These are phyloP conservation scores for Chrysolina oricalcia DNA, from an alignment of 2,888 invertebrate genomes.

Conservation along the genomic window DNA sequence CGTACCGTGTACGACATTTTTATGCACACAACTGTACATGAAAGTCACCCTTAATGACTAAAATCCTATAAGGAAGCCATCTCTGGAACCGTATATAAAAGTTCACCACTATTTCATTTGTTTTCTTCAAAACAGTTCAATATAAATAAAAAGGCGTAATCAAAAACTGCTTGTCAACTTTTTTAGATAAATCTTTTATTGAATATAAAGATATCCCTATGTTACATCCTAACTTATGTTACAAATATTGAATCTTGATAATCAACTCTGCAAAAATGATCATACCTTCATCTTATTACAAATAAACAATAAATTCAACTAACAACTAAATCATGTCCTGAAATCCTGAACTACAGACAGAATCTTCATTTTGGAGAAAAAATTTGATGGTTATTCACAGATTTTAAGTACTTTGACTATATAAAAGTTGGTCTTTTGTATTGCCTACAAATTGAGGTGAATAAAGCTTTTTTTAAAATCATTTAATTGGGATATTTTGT, in stretches of 20 bases:
- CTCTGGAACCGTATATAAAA: too few relatives aligned
- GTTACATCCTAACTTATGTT: neutral
- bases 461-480: too few relatives aligned
- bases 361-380: neutral
- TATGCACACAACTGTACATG: too few relatives aligned
- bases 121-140: too few relatives aligned
- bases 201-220: neutral
- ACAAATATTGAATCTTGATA: slow-evolving; percentile 3
- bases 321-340: neutral
- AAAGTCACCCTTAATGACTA: too few relatives aligned
- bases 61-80: too few relatives aligned
- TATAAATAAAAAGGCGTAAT: neutral
- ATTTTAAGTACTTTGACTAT: neutral
- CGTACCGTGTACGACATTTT: too few relatives aligned
- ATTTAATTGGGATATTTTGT: neutral
- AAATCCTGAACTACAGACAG: neutral
- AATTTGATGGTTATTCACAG: neutral
- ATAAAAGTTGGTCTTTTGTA: too few relatives aligned
- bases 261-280: neutral
- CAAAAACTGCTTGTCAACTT: neutral
- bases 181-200: slow-evolving; percentile 9
- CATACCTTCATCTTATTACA: neutral
- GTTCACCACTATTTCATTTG: too few relatives aligned
- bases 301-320: neutral
- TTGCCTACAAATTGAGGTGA: too few relatives aligned